A percentile compares a stretch with the other conserved stretches of the same genome.
Evolutionary conservation across 2,888 invertebrate genomes (phyloP).

Genomic region (Cabera pusaria): DNA sequence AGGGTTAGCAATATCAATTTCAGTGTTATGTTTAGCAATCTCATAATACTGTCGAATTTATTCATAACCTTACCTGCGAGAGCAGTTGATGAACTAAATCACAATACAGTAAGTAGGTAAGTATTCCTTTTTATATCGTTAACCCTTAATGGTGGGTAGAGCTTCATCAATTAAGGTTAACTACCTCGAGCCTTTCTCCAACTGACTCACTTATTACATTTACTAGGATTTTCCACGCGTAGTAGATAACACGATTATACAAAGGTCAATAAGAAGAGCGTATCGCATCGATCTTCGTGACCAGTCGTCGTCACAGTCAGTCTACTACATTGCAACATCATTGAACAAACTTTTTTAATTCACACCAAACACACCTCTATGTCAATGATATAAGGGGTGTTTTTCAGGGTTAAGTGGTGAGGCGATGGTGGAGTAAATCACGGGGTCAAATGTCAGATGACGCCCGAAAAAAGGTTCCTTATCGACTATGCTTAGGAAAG

Average conservation of each 20-base stretch:
- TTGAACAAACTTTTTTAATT: slow-evolving; percentile 2
- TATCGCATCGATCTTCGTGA: slow-evolving; percentile 30
- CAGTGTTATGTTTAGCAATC: too few relatives aligned
- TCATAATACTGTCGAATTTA: too few relatives aligned
- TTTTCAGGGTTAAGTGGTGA: slow-evolving; percentile 4
- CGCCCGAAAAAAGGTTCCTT: slow-evolving; percentile 19
- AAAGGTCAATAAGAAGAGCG: slow-evolving; percentile 33
- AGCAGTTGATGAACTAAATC: too few relatives aligned
- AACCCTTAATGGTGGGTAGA: too few relatives aligned
- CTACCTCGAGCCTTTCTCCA: too few relatives aligned
- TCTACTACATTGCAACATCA: slow-evolving; percentile 27
- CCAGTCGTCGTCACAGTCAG: slow-evolving; percentile 24
- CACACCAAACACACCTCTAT: too few relatives aligned
- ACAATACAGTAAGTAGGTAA: too few relatives aligned
- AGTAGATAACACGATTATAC: slow-evolving; percentile 25
- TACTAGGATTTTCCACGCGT: slow-evolving; percentile 12
- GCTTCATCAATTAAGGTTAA: too few relatives aligned
- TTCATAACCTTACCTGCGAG: too few relatives aligned
- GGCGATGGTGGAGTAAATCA: slow-evolving; percentile 4
- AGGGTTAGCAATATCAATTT: too few relatives aligned
- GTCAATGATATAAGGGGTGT: slow-evolving; percentile 6
- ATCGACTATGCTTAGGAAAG: slow-evolving; percentile 19
- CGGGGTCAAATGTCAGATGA: slow-evolving; percentile 31
- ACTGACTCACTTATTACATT: slow-evolving; percentile 7
- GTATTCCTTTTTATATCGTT: too few relatives aligned